Evolutionary conservation across 2,888 invertebrate genomes (phyloP), one percentile per base, ranked within the genome.

Genomic region (Cheilosia pagana): DNA sequence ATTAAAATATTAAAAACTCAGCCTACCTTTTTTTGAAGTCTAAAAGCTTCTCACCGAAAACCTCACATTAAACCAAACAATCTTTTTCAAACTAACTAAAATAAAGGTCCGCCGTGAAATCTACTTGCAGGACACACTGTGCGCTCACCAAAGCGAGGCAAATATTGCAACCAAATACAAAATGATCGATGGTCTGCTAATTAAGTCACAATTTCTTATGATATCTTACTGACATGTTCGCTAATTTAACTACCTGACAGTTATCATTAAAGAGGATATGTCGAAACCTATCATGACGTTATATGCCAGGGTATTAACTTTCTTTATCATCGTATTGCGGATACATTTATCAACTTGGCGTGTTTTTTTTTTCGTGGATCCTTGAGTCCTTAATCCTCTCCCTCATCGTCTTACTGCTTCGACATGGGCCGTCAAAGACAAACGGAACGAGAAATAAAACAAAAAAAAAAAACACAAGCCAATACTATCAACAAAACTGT

Each of bases 241-340:
- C 85, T 81, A 71, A 85, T 85, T 85, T 85, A 81, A 85, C 85
- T 76, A 85, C 85, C 85, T 85, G 85, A 81, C 85, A 81, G 85
- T 76, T 85, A 81, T 85, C 85, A 85, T 85, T 85, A 85, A 85
- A 65, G 79, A 23, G 81, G 75, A 81, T 76, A 85, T 71, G 81
- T 81, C 81, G 71, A 81, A 81, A 79, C 85, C 85, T 85, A 85
- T 85, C 81, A 67, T 75, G 81, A 75, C 81, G 55, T 71, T 81
- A 67, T 81, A 70, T 59, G 60, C 70, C 65, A 50, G 55, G 71
- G 85, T 85, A 85, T 85, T 85, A 85, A 85, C 85, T 85, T 85
- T 85, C 85, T 81, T 85, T 85, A 85, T 85, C 85, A 71, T 75
- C 81, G 62, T 43, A 77, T 67, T 82, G 60, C 72, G 67, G 82